These are phyloP conservation scores for Osmerus eperlanus DNA, from an alignment of 2,113 vertebrate genomes.

Conservation along the genomic window DNA sequence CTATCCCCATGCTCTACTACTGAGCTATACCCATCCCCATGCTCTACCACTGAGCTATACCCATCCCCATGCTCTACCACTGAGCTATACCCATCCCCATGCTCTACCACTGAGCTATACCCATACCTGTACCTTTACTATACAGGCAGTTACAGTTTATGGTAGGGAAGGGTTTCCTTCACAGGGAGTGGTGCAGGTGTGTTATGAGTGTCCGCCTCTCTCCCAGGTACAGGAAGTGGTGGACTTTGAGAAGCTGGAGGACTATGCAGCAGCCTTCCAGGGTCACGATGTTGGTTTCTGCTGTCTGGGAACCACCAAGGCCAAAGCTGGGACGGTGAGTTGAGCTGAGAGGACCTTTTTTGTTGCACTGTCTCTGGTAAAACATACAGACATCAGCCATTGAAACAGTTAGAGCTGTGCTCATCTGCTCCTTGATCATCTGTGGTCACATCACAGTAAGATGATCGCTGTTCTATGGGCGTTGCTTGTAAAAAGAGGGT, in stretches of 20 bases:
- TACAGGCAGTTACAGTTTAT: too few relatives aligned
- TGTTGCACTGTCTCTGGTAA: not conserved
- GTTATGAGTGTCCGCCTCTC: not conserved
- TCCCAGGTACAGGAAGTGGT: constrained; percentile 82
- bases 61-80: too few relatives aligned
- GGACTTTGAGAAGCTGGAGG: constrained; percentile 83
- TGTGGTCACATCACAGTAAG: too few relatives aligned
- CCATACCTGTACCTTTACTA: too few relatives aligned
- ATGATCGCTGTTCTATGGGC: too few relatives aligned
- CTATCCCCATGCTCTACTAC: too few relatives aligned
- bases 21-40: too few relatives aligned
- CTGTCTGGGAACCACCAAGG: constrained; percentile 82
- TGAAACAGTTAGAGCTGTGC: not conserved
- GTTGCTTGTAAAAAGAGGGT: too few relatives aligned
- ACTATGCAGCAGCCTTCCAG: constrained; percentile 69
- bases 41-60: too few relatives aligned
- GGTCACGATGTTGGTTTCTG: constrained; percentile 85
- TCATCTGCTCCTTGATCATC: too few relatives aligned
- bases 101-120: not conserved
- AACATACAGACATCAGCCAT: not conserved
- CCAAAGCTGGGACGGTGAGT: constrained; percentile 74
- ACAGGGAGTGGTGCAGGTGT: not conserved
- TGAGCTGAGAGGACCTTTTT: not conserved
- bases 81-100: too few relatives aligned
- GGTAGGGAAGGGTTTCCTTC: too few relatives aligned